These are phyloP conservation scores for Orchestes rusci DNA, from an alignment of 2,888 invertebrate species.

Conservation along the genomic window DNA sequence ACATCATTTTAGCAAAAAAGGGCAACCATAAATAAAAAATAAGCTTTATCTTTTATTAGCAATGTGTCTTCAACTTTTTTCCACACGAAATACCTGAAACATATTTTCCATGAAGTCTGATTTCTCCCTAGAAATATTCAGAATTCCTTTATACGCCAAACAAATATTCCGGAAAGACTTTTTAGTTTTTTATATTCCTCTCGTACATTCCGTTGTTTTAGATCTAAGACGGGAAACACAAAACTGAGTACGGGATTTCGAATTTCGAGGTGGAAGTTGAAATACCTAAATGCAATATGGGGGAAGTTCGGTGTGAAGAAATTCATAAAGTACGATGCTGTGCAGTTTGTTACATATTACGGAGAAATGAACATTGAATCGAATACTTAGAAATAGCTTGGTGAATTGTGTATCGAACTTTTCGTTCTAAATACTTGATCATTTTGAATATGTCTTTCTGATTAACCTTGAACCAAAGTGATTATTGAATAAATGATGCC, in stretches of 20 bases:
- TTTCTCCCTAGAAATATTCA: not conserved
- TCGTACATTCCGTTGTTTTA: conserved; percentile 3
- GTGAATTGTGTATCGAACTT: too few species aligned
- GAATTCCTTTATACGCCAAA: not conserved
- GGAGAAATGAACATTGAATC: conserved; percentile 2
- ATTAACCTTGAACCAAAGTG: not conserved
- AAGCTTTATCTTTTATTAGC: too few species aligned
- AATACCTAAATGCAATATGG: conserved; percentile 12
- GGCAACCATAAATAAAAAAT: too few species aligned
- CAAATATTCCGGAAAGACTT: not conserved
- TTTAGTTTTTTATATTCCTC: not conserved
- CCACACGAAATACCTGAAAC: too few species aligned
- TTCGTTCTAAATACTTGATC: too few species aligned
- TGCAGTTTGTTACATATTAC: conserved; percentile 12
- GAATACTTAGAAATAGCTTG: too few species aligned
- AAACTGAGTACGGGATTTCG: not conserved
- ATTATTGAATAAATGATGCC: too few species aligned
- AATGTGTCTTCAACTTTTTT: too few species aligned
- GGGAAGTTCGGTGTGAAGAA: conserved; percentile 9
- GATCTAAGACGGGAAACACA: conserved; percentile 4
- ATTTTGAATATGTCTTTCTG: not conserved
- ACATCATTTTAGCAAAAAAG: too few species aligned
- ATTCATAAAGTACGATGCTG: conserved; percentile 10
- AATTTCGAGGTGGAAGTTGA: conserved; percentile 4
- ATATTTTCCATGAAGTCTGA: too few species aligned